Percentiles rank a stretch among this genome's conserved stretches.
phyloP scores from a whole-genome alignment of 2,888 invertebrate genomes.

The Melikaiella ostensackeni region DNA sequence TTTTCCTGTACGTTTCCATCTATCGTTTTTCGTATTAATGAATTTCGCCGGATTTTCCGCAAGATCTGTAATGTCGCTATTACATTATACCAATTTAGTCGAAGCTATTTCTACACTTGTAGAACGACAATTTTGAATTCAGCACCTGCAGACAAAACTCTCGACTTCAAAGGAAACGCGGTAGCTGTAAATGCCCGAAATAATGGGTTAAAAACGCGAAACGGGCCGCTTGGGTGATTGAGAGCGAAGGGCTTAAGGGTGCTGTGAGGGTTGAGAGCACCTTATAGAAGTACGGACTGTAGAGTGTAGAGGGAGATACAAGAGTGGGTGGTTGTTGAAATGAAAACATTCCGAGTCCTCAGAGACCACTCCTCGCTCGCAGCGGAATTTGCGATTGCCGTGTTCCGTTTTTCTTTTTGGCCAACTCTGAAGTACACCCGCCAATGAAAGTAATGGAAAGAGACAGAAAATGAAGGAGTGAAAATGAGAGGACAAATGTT shows the following conservation, averaged over 20 bases:
- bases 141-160: not conserved
- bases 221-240: slow-evolving; percentile 46
- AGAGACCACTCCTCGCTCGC: slow-evolving; percentile 54
- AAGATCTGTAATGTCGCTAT: no score
- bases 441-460: not conserved
- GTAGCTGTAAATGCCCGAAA: slow-evolving; percentile 62
- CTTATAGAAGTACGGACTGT: slow-evolving; percentile 30
- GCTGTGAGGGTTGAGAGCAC: slow-evolving; percentile 2
- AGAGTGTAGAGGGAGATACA: slow-evolving; percentile 38
- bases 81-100: no score
- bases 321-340: slow-evolving; percentile 57
- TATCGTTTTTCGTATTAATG: no score
- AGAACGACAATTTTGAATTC: no score
- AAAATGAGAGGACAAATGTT: not conserved
- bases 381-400: slow-evolving; percentile 30
- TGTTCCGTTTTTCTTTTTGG: slow-evolving; percentile 24
- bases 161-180: slow-evolving; percentile 58
- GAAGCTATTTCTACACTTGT: no score
- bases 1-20: no score
- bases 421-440: slow-evolving; percentile 10
- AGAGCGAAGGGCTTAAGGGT: slow-evolving; percentile 17
- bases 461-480: slow-evolving; percentile 10
- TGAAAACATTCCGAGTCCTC: slow-evolving; percentile 62
- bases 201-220: slow-evolving; percentile 65
- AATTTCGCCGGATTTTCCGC: no score